A percentile compares a stretch with the other conserved stretches of the same genome.
These are phyloP conservation scores for Tetramorium bicarinatum DNA, from an alignment of 2,888 invertebrate species.

Conservation along the genomic window DNA sequence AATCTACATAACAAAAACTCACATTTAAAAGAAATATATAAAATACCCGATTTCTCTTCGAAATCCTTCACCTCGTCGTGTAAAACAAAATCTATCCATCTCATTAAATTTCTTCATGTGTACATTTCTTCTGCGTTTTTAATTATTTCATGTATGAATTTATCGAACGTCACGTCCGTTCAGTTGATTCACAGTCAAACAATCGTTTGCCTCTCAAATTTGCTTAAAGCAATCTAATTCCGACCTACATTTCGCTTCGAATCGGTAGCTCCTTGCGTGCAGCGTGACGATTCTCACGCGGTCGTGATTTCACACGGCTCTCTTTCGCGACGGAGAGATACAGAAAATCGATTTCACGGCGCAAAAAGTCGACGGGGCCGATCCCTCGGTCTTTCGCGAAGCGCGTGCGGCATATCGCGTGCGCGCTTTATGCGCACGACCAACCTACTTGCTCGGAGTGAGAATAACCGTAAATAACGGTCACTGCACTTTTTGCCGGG, in stretches of 20 bases:
- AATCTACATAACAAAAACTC: too few species aligned
- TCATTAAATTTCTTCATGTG: neutral
- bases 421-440: slow-evolving; percentile 32
- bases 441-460: slow-evolving; percentile 56
- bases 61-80: neutral
- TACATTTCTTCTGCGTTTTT: neutral
- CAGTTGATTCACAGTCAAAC: neutral
- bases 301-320: slow-evolving; percentile 37
- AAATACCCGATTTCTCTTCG: neutral
- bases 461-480: slow-evolving; percentile 61
- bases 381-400: slow-evolving; percentile 33
- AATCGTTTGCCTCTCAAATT: slow-evolving; percentile 4
- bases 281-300: slow-evolving; percentile 43
- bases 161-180: neutral
- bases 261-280: neutral
- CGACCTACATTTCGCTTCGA: slow-evolving; percentile 1
- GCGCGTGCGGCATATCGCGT: slow-evolving; percentile 43
- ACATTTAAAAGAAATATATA: neutral
- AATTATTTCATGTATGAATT: neutral
- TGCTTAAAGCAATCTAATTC: slow-evolving; percentile 11
- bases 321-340: slow-evolving; percentile 19
- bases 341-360: slow-evolving; percentile 49
- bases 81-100: neutral
- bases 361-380: slow-evolving; percentile 34
- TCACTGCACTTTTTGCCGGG: slow-evolving; percentile 47